Percentiles rank a stretch among this genome's conserved stretches.
These are phyloP conservation scores for Alaudala cheleensis DNA, from an alignment of 2,113 vertebrate genomes.

Conservation along the genomic window DNA sequence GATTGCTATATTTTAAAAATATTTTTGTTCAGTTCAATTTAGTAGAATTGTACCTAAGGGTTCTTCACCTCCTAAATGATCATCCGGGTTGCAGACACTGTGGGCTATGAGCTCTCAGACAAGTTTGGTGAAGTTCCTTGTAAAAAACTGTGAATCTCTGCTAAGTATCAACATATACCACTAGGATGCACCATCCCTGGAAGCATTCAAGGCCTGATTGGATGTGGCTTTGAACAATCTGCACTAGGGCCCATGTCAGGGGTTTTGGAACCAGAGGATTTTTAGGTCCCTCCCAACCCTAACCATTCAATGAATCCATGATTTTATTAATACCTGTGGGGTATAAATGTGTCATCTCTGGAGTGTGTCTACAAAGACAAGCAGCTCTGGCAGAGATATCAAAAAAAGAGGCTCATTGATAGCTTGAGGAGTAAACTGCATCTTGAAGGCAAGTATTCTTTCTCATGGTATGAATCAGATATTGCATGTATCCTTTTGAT, in stretches of 20 bases:
- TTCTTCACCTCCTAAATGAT: neutral
- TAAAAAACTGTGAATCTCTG: neutral
- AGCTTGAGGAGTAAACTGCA: neutral
- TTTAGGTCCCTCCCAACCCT: neutral
- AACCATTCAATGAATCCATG: neutral
- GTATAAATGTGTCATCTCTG: neutral
- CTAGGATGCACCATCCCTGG: neutral
- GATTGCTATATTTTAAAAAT: neutral
- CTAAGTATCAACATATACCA: neutral
- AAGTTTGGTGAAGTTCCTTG: neutral
- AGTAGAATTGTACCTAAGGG: neutral
- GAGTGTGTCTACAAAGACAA: neutral
- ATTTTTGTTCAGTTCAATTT: constrained; percentile 2
- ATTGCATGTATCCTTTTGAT: neutral
- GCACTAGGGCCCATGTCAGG: too few relatives aligned
- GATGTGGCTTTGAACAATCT: neutral
- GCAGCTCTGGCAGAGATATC: neutral
- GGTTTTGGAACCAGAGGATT: neutral
- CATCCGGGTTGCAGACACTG: neutral
- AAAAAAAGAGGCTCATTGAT: neutral
- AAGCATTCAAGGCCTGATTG: neutral
- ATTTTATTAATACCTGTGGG: neutral
- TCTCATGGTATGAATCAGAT: neutral
- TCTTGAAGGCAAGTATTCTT: neutral
- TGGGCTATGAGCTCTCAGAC: neutral